Evolutionary conservation across 2,113 vertebrate genomes (phyloP), one percentile per base, ranked within the genome.

Genomic region (Misgurnus mizolepis): DNA sequence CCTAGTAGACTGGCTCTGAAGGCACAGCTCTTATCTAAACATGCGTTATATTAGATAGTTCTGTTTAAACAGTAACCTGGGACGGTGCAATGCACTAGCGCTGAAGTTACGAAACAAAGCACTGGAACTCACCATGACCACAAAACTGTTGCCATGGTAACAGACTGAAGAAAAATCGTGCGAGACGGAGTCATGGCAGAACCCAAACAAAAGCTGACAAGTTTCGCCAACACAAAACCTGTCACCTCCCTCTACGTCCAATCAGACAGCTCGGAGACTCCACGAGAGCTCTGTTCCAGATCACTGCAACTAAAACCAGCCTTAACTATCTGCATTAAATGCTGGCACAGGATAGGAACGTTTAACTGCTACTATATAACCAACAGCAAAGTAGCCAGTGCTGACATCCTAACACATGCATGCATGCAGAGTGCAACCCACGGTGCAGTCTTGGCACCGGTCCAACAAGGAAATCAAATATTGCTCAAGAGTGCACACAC

Each of bases 111-210:
- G 49, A 79, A 80, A 45, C 68, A 17, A 60, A 40, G 27, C 81
- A 14, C 17, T 8, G 76, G 34, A 78, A 79, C 85, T 87, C 89
- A 40, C 66, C 87, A 84, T 80, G 41, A 74, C 85, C 79, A 86
- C 84, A 27, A 80, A 78, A 74, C 70, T 73, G 89, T 93, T 90
- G 90, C 91, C 86, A 90, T 92, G 88, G 91, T 88, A 89, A 93
- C 90, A 92, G 88, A 89, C 87, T 86, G 87, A 85, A 84, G 89
- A 81, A 83, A 86, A 92, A 88, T 80, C 86, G 80, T 88, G 89
- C 86, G 50, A 84, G 85, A 86, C 77, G 1, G 69, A 68, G 74
- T 65, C 71, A 67, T 76, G 62, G 47, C 17, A 68, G 40, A 84
- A 77, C 82, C 80, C 68, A 84, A 82, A 85, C 82, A 83, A 73